Evolutionary conservation across 1,140 invertebrate genomes (phyloP), one percentile per base, ranked within the genome.

Genomic region (Achatina immaculata): DNA sequence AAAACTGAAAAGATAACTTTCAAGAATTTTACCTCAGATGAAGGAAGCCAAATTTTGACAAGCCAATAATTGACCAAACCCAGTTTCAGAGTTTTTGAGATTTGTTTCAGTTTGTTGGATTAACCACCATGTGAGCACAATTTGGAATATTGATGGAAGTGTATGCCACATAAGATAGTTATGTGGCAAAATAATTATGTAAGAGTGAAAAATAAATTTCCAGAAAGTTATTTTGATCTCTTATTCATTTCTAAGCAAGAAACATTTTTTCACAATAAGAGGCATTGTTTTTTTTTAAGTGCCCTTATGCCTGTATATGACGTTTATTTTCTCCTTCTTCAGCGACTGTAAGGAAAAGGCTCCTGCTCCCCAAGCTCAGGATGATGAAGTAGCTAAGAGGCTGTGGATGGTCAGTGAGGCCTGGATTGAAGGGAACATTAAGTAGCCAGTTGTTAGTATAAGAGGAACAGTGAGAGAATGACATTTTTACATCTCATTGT

Each of bases 321-420:
- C 6, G 14, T 72, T 19, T 42, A 38, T n/a, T n/a, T n/a, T n/a
- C n/a, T n/a, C n/a, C n/a, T n/a, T 42, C 42, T 42, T 16, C 80
- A 85, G 84, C 78, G 93, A 97, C 90, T 96, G 95, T 86, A 92
- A 92, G 65, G 92, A 94, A 85, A 92, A 94, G 55, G 86, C 91
- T 55, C 93, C 95, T 82, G 91, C 93, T 40, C 89, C 93, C 45
- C 92, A 94, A 45, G 89, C 84, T 11, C 58, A 77, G 14, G 86
- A 91, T 85, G 80, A 85, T 58, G 82, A 81, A 24, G 69, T 94
- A 16, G 93, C 94, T 45, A 88, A 90, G 58, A 93, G 93, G 82
- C 88, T 96, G 43, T 96, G 95, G 95, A 88, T 93, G 28, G 91
- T 94, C 65, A 95, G 94, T 88, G 93, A 93, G 83, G 81, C 82